These are phyloP conservation scores for Ictalurus punctatus DNA, from an alignment of 2,113 vertebrate genomes.

Conservation along the genomic window DNA sequence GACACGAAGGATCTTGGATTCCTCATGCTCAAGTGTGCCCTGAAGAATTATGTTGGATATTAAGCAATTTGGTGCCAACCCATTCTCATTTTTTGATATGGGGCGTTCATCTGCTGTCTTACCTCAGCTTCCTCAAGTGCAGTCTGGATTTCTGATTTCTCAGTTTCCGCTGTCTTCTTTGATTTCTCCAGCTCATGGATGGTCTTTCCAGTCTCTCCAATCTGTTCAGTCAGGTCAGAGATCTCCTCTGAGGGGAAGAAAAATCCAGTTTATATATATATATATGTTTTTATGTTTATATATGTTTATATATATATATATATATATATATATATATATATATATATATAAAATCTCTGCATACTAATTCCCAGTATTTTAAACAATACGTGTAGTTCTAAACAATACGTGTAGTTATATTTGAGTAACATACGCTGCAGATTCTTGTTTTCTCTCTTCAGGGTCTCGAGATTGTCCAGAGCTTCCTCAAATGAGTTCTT, in stretches of 20 bases:
- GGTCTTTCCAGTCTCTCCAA: constrained; percentile 73
- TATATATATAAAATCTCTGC: too few relatives aligned
- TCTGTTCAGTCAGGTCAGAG: constrained; percentile 49
- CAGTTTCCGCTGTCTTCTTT: constrained; percentile 71
- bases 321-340: not conserved
- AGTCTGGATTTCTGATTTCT: constrained; percentile 53
- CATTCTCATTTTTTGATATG: not conserved
- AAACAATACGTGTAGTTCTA: not conserved
- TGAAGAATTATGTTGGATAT: constrained; percentile 27
- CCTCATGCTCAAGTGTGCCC: constrained; percentile 74
- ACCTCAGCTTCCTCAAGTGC: constrained; percentile 55
- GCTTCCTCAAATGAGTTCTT: constrained; percentile 76
- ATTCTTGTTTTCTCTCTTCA: constrained; percentile 62
- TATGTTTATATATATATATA: not conserved
- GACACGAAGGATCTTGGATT: constrained; percentile 73
- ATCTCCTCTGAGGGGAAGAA: constrained; percentile 43
- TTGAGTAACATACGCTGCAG: constrained; percentile 17
- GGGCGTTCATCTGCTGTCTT: not conserved
- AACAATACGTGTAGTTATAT: not conserved
- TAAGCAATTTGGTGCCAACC: not conserved
- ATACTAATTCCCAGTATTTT: not conserved
- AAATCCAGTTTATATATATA: not conserved
- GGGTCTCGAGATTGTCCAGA: constrained; percentile 73
- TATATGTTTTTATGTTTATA: too few relatives aligned
- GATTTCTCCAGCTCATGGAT: constrained; percentile 81